Percentiles rank a stretch among this genome's conserved stretches.
phyloP scores from a whole-genome alignment of 1,140 invertebrate species.

The Cepaea nemoralis region DNA sequence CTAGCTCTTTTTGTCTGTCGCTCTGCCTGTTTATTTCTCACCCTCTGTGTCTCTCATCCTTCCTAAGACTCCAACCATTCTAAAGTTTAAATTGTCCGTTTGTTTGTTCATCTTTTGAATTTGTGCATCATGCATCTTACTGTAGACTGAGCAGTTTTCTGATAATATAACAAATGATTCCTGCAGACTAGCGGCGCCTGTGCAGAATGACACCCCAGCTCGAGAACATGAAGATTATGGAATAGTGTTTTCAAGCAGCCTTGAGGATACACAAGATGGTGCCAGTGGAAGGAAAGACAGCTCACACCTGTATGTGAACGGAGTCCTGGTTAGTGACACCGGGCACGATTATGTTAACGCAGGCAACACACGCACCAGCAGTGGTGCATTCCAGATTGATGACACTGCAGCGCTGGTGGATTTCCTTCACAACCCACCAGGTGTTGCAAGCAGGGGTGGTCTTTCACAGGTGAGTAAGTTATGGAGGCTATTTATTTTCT shows the following conservation, averaged over 20 bases:
- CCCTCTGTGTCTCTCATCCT: no score
- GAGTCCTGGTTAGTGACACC: constrained; percentile 39
- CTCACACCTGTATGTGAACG: constrained; percentile 56
- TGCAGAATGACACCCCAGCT: constrained; percentile 19
- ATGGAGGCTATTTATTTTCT: no score
- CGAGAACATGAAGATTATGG: not conserved
- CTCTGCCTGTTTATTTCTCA: no score
- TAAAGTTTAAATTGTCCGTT: no score
- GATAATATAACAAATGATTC: constrained; percentile 1
- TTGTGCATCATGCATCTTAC: no score
- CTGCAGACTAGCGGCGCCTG: constrained; percentile 35
- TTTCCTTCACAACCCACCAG: constrained; percentile 50
- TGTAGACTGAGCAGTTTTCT: no score
- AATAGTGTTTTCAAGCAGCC: not conserved
- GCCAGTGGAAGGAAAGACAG: constrained; percentile 7
- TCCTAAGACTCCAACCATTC: no score
- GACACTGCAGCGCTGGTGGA: constrained; percentile 53
- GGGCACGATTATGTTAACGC: constrained; percentile 61
- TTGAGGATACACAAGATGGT: not conserved
- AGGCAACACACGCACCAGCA: constrained; percentile 5
- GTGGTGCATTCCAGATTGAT: constrained; percentile 43
- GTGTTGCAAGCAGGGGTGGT: constrained; percentile 30
- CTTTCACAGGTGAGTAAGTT: constrained; percentile 20
- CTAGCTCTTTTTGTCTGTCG: no score
- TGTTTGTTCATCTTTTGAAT: no score